phyloP scores from a whole-genome alignment of 1,140 invertebrate species.

The Caenorhabditis remanei region DNA sequence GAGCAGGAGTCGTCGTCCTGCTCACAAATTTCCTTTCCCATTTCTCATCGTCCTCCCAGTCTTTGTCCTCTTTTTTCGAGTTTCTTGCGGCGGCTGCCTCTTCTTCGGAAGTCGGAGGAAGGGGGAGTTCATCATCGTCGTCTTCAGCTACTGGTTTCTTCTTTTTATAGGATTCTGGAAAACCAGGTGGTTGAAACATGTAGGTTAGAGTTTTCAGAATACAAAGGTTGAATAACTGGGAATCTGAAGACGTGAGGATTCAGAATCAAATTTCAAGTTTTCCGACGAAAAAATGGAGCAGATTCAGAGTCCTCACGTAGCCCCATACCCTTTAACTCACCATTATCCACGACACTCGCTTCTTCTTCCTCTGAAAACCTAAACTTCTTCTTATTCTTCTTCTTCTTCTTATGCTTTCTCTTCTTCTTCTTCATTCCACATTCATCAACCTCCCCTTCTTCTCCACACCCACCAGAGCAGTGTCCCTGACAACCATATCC shows the following conservation, averaged over 20 bases:
- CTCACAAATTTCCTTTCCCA: conserved; percentile 27
- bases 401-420: conserved; percentile 8
- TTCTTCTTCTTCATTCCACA: conserved; percentile 8
- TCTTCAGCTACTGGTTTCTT: background rate
- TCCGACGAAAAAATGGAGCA: too few species aligned
- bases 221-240: too few species aligned
- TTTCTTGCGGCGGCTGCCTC: background rate
- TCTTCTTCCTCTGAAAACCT: conserved; percentile 2
- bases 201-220: too few species aligned
- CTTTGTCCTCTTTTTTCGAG: conserved; percentile 13
- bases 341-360: background rate
- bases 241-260: too few species aligned
- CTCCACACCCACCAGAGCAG: background rate
- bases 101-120: conserved; percentile 19
- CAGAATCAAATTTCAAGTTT: too few species aligned
- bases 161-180: conserved; percentile 1
- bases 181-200: background rate
- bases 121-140: conserved; percentile 9
- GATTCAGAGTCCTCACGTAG: too few species aligned
- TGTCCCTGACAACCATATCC: conserved; percentile 8
- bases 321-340: background rate
- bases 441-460: background rate
- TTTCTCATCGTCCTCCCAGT: conserved; percentile 33
- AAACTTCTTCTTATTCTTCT: conserved; percentile 36
- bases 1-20: background rate